Evolutionary conservation across 2,113 vertebrate genomes (phyloP).

Genomic region (Athene noctua): DNA sequence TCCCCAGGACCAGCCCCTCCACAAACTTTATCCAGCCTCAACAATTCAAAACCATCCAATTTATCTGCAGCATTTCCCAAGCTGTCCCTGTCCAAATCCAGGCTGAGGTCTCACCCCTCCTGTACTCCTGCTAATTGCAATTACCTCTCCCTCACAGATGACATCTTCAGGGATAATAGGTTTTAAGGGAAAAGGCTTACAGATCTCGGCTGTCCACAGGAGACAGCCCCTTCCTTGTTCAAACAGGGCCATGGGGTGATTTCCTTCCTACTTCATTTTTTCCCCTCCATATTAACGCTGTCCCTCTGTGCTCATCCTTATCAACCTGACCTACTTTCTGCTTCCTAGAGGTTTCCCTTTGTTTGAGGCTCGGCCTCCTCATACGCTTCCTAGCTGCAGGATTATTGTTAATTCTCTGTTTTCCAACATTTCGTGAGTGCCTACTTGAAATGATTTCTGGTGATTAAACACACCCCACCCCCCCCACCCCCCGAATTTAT

Average conservation of each 20-base stretch:
- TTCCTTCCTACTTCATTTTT: neutral
- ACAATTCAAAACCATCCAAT: neutral
- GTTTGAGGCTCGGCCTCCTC: neutral
- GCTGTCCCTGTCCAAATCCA: neutral
- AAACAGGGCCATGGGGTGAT: fast-evolving
- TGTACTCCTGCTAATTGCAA: neutral
- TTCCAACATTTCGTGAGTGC: neutral
- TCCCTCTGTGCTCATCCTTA: neutral
- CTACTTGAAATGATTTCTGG: neutral
- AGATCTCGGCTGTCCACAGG: fast-evolving
- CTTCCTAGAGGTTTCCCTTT: neutral
- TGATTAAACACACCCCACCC: too few relatives aligned
- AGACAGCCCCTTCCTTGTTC: neutral
- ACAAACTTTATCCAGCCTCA: neutral
- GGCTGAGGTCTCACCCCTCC: neutral
- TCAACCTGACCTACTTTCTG: constrained; percentile 38
- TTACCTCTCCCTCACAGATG: neutral
- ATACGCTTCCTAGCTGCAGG: neutral
- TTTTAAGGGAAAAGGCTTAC: neutral
- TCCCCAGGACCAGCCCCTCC: neutral
- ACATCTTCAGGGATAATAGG: neutral
- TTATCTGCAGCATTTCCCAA: neutral
- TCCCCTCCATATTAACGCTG: neutral
- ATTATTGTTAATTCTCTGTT: neutral
- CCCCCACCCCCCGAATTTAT: neutral